Percentiles rank a stretch among this genome's conserved stretches.
These are phyloP conservation scores for Lordiphosa collinella DNA, from an alignment of 1,140 invertebrate species.

Conservation along the genomic window DNA sequence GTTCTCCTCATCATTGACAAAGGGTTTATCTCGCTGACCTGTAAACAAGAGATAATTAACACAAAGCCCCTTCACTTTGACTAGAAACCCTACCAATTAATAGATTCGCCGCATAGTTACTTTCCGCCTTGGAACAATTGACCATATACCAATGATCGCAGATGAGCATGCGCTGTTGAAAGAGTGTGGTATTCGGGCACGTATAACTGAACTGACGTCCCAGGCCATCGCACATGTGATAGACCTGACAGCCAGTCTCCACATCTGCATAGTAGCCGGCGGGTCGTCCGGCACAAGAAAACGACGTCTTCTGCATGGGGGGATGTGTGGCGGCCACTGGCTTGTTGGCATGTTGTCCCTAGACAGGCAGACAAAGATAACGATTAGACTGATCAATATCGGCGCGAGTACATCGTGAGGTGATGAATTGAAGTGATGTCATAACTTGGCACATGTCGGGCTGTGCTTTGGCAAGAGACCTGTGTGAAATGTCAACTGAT, in stretches of 20 bases:
- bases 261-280: conserved; percentile 88
- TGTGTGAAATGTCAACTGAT: conserved; percentile 73
- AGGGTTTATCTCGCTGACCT: conserved; percentile 85
- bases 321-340: conserved; percentile 26
- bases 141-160: conserved; percentile 92
- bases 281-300: conserved; percentile 84
- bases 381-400: conserved; percentile 43
- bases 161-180: conserved; percentile 89
- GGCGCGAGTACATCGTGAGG: conserved; percentile 24
- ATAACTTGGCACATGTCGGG: conserved; percentile 68
- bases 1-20: conserved; percentile 84
- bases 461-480: conserved; percentile 63
- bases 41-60: background rate
- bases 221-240: conserved; percentile 88
- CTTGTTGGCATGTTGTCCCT: conserved; percentile 59
- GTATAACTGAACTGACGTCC: conserved; percentile 87
- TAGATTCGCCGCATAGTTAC: conserved; percentile 85
- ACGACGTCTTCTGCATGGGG: conserved; percentile 78
- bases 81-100: conserved; percentile 82
- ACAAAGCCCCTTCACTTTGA: background rate
- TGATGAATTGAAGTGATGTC: conserved; percentile 44
- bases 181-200: conserved; percentile 88
- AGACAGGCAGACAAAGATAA: background rate
- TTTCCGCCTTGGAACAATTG: conserved; percentile 86
- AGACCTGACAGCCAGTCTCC: conserved; percentile 87